Evolutionary conservation across 2,797 vertebrate species (phyloP), one percentile per base, ranked within the genome.

Genomic region (Trachurus trachurus): DNA sequence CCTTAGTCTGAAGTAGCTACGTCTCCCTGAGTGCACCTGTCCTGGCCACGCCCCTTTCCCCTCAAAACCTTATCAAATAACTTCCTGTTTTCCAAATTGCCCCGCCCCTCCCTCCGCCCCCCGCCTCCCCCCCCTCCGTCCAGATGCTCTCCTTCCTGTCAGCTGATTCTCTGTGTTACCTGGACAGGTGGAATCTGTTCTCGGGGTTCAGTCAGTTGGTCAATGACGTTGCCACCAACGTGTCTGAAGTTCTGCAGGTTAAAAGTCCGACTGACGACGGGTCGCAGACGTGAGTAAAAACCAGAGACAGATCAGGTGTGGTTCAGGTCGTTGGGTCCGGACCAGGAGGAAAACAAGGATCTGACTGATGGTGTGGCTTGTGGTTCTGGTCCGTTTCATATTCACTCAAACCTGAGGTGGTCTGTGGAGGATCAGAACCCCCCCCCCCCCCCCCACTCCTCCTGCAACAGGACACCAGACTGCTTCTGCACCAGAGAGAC

Each of bases 121-220:
- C 17, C 5, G 26, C 26, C 26, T 26, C 26, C 26, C 26, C 3
- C 3, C 2, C 0, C 26, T 1, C 17, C 5, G 8, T 13, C 22
- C 59, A 9, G 19, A 44, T 13, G 22, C 4, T 47, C 22, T 21
- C 37, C 58, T 73, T 71, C 60, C 71, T 71, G 67, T 85, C 80
- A 78, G 82, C 80, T 89, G 77, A 82, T 61, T 81, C 49, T 83
- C 49, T 83, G 71, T 87, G 63, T 87, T 96, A 96, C 97, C 96
- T 95, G 94, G 96, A 97, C 97, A 97, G 97, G 96, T 97, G 96
- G 97, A 96, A 96, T 95, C 96, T 95, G 88, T 96, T 97, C 96
- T 96, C 96, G 95, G 97, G 96, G 92, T 95, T 97, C 94, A 97
- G 95, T 97, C 96, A 97, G 93, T 95, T 97, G 96, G 96, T 97